These are phyloP conservation scores for Orthosia cruda DNA, from an alignment of 2,888 invertebrate genomes.

Conservation along the genomic window DNA sequence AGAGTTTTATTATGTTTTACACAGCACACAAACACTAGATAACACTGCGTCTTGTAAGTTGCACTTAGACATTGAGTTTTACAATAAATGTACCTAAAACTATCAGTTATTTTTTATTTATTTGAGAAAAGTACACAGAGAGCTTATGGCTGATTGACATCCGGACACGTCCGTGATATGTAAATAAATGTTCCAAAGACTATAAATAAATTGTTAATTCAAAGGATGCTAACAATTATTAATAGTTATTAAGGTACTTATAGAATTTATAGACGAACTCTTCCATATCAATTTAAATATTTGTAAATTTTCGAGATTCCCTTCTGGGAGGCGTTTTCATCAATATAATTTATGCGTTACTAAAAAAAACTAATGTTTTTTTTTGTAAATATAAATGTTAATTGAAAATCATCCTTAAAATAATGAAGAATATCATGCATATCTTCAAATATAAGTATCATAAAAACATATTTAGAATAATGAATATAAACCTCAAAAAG, in stretches of 20 bases:
- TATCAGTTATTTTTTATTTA: too few species aligned
- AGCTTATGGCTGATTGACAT: too few species aligned
- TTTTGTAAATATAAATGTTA: conserved; percentile 25
- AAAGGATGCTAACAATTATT: conserved; percentile 81
- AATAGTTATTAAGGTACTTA: conserved; percentile 53
- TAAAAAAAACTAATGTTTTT: background rate
- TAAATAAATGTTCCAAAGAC: conserved; percentile 75
- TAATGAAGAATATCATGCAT: too few species aligned
- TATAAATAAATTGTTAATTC: conserved; percentile 79
- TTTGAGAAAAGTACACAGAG: too few species aligned
- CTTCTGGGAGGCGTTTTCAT: conserved; percentile 54
- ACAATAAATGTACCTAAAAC: too few species aligned
- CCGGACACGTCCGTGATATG: too few species aligned
- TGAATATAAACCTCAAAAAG: background rate
- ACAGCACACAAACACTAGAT: too few species aligned
- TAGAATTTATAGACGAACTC: conserved; percentile 78
- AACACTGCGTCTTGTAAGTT: too few species aligned
- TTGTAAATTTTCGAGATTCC: conserved; percentile 59
- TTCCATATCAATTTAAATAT: conserved; percentile 82
- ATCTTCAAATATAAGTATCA: conserved; percentile 23
- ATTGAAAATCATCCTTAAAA: too few species aligned
- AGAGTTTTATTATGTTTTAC: too few species aligned
- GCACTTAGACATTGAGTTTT: too few species aligned
- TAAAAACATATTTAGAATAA: conserved; percentile 6
- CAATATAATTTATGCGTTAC: background rate